phyloP scores from a whole-genome alignment of 2,888 invertebrate genomes.

The Orgyia antiqua region DNA sequence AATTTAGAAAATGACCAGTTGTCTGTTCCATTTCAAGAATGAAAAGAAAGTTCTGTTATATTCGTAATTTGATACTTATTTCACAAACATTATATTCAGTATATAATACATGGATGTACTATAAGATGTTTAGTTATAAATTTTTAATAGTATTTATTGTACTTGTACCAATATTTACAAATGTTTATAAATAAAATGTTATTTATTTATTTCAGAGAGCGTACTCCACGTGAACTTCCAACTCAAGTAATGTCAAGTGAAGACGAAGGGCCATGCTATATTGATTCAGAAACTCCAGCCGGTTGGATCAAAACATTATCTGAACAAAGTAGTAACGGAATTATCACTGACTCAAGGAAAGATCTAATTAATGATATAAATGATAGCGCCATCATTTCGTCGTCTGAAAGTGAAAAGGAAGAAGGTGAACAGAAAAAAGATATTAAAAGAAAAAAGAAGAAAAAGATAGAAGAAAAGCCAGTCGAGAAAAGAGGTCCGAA shows the following conservation, averaged over 20 bases:
- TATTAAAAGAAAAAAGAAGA: slow-evolving; percentile 29
- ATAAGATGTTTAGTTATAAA: too few relatives aligned
- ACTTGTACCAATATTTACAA: too few relatives aligned
- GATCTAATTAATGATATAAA: slow-evolving; percentile 69
- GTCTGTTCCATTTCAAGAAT: too few relatives aligned
- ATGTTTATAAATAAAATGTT: too few relatives aligned
- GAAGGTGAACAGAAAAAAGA: slow-evolving; percentile 27
- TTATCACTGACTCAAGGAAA: slow-evolving; percentile 63
- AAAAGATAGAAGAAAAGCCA: slow-evolving; percentile 48
- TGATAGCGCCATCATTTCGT: slow-evolving; percentile 46
- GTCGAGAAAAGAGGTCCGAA: slow-evolving; percentile 25
- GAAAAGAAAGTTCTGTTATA: too few relatives aligned
- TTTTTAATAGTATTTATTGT: too few relatives aligned
- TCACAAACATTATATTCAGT: too few relatives aligned
- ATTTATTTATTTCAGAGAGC: slow-evolving; percentile 62
- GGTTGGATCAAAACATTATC: slow-evolving; percentile 67
- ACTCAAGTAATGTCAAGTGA: slow-evolving; percentile 63
- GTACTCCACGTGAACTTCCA: slow-evolving; percentile 74
- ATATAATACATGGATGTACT: too few relatives aligned
- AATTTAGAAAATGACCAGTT: too few relatives aligned
- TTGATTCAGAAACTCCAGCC: slow-evolving; percentile 62
- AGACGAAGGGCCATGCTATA: slow-evolving; percentile 70
- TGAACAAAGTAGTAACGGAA: slow-evolving; percentile 53
- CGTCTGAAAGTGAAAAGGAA: slow-evolving; percentile 45
- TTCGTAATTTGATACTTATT: too few relatives aligned